Evolutionary conservation across 2,888 invertebrate species (phyloP), one percentile per base, ranked within the genome.

Genomic region (Allygus modestus): DNA sequence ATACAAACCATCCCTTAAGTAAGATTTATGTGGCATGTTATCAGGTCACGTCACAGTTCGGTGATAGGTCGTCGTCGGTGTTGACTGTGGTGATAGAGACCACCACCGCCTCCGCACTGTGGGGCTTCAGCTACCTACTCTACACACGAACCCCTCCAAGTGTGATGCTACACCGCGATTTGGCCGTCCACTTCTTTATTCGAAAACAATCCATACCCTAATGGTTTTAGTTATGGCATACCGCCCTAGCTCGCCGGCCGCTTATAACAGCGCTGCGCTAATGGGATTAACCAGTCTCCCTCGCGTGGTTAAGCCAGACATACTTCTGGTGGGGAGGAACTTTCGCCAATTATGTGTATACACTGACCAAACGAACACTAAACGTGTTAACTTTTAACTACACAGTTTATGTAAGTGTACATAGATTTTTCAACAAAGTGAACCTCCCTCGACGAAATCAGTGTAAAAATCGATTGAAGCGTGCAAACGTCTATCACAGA

Each of bases 131-230:
- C 37, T 37, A 2, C 58, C 79, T 17, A n/a, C 51, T 46, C 58
- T 58, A 79, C 79, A 79, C 54, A 58, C 79, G 79, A 79, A 20
- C 51, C 79, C 79, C 58, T 0, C 58, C 79, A 79, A 79, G 79
- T 79, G 79, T 33, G 58, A 79, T 79, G 79, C 79, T 20, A 79
- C 51, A 51, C 79, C 79, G 37, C 79, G 79, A 79, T 79, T 79
- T 79, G 79, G 79, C 31, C 79, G 54, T 58, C 79, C 20, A 58
- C 33, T 79, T 58, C 77, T 77, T 77, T 54, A 77, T 77, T 79
- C 37, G 37, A 79, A 54, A 79, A 79, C 79, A 79, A 79, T 79
- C 79, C 79, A 79, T 79, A 79, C 79, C 33, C 79, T 79, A 79
- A 79, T 58, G 58, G 58, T 79, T 54, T 79, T 79, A 77, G 46